Conservation (phyloP, 1,140 invertebrate species). For the Rhizoglyphus robini region DNA sequence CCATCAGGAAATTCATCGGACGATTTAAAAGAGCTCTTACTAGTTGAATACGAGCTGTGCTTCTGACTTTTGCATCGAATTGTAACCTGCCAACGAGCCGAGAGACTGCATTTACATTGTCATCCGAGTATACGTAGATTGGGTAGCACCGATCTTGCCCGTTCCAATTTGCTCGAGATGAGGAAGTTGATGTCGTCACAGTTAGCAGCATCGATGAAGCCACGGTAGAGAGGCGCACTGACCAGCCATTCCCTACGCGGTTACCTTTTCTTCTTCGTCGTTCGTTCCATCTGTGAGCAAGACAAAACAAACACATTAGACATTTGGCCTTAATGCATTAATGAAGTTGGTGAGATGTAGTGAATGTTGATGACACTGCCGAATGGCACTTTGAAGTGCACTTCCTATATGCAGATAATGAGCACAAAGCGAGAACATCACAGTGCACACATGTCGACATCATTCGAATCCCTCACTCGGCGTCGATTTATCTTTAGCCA, state of each 20-base stretch:
- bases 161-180: constrained; percentile 28
- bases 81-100: constrained; percentile 24
- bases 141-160: constrained; percentile 27
- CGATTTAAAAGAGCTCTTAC: constrained; percentile 22
- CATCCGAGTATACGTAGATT: constrained; percentile 27
- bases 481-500: no score
- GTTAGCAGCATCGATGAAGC: constrained; percentile 24
- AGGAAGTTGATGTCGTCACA: constrained; percentile 30
- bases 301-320: background rate
- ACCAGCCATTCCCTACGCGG: constrained; percentile 25
- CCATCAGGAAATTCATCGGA: constrained; percentile 28
- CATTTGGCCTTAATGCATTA: no score
- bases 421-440: no score
- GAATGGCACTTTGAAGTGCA: no score
- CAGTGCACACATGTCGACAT: no score
- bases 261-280: background rate
- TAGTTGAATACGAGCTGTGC: constrained; percentile 23
- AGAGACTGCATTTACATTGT: constrained; percentile 26
- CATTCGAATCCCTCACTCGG: no score
- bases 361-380: no score
- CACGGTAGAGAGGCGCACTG: constrained; percentile 25
- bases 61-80: constrained; percentile 13
- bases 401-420: no score
- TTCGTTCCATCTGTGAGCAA: constrained; percentile 5
- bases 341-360: no score